Percentiles rank a stretch among this genome's conserved stretches.
phyloP scores from a whole-genome alignment of 2,797 vertebrate genomes.

The Channa striata region DNA sequence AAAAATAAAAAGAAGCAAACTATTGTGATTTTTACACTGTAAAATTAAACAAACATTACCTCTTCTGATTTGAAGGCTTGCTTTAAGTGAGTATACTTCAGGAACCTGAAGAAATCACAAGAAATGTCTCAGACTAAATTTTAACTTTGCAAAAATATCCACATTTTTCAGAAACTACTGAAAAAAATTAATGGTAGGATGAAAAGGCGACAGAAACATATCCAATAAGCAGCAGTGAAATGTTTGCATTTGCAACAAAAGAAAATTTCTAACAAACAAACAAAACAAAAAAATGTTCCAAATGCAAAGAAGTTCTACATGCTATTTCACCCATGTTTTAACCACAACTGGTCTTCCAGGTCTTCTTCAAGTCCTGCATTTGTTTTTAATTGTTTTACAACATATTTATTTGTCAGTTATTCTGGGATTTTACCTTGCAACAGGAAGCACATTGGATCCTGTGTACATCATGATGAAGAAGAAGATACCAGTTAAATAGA shows the following conservation, averaged over 20 bases:
- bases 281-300: too few species aligned
- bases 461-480: slow-evolving; percentile 99
- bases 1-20: not conserved
- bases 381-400: not conserved
- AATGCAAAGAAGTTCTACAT: too few species aligned
- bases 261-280: too few species aligned
- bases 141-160: not conserved
- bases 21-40: not conserved
- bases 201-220: not conserved
- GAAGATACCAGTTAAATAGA: slow-evolving; percentile 97
- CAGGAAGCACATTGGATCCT: slow-evolving; percentile 97
- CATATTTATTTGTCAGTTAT: not conserved
- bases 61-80: slow-evolving; percentile 99
- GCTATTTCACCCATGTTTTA: too few species aligned
- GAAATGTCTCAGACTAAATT: not conserved
- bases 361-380: too few species aligned
- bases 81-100: slow-evolving; percentile 97
- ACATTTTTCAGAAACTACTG: not conserved
- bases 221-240: not conserved
- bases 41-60: slow-evolving; percentile 76
- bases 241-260: not conserved
- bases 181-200: not conserved
- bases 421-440: slow-evolving; percentile 90
- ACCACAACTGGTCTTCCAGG: too few species aligned
- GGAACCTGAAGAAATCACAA: slow-evolving; percentile 85